Evolutionary conservation across 2,888 invertebrate species (phyloP).

Genomic region (Pharmacophagus antenor): DNA sequence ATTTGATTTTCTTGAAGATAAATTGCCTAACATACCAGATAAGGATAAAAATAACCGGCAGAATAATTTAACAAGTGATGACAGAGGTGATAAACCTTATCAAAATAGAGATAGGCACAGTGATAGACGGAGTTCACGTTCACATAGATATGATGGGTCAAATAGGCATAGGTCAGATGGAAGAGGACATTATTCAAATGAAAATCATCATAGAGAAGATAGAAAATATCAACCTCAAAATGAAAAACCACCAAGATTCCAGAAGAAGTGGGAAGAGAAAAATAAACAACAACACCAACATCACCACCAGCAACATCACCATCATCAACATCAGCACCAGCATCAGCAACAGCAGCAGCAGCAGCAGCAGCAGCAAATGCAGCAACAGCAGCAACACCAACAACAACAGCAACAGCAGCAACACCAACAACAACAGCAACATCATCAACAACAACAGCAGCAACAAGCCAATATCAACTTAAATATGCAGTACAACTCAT

Average conservation of each 20-base stretch:
- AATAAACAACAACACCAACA: slow-evolving; percentile 66
- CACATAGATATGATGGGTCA: slow-evolving; percentile 58
- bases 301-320: slow-evolving; percentile 48
- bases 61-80: slow-evolving; percentile 50
- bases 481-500: slow-evolving; percentile 53
- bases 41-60: slow-evolving; percentile 60
- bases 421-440: slow-evolving; percentile 26
- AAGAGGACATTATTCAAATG: slow-evolving; percentile 62
- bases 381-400: slow-evolving; percentile 49
- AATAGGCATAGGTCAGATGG: slow-evolving; percentile 57
- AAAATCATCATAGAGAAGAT: slow-evolving; percentile 62
- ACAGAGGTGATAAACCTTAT: slow-evolving; percentile 58
- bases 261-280: slow-evolving; percentile 76
- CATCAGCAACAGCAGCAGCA: slow-evolving; percentile 43
- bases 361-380: slow-evolving; percentile 33
- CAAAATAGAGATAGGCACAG: slow-evolving; percentile 59
- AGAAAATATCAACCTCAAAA: slow-evolving; percentile 68
- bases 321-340: slow-evolving; percentile 37
- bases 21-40: slow-evolving; percentile 83
- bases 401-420: slow-evolving; percentile 40
- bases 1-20: slow-evolving; percentile 91
- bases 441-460: slow-evolving; percentile 32
- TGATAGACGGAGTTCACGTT: slow-evolving; percentile 56
- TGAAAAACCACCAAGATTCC: slow-evolving; percentile 83
- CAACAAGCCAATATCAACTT: slow-evolving; percentile 46